Base-by-base conservation (phyloP, 2,888 invertebrate genomes). In the Chymomyza procnemis region DNA sequence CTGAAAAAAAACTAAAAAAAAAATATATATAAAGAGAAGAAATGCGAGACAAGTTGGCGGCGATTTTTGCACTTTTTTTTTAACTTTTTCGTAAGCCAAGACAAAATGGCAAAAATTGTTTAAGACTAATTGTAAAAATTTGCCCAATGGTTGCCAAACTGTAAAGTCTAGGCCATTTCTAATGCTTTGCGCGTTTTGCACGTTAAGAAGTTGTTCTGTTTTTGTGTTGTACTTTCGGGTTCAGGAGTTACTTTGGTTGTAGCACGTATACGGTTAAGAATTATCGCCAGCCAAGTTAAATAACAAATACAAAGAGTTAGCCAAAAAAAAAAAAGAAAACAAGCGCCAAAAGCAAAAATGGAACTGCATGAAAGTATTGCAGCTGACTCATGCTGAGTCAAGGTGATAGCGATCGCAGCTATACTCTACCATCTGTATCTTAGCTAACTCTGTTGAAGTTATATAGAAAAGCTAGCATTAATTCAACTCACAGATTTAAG, bases 151-250 rank as follows among this genome's bases (percentile, higher is more conserved):
- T 61, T 64, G 30, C 26, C 41, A 62, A 71, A 71, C 69, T 68
- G 50, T 54, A 18, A 3, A 50, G 55, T 21, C 34, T 19, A n/a
- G 8, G 54, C 55, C 41, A 52, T 47, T 50, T 21, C 61, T 54
- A 82, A 81, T 81, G 82, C 81, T 55, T 63, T 14, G 16, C 76
- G 76, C 79, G 85, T 81, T 75, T 76, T 71, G 65, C 62, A 57
- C 67, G 34, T 41, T 41, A 41, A 41, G 34, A 41, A 41, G 34
- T 41, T 41, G 34, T 67, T 41, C 67, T 72, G 16, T 18, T 50
- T 50, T 50, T 4, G 4, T 50, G 8, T n/a, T 50, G 8, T 50
- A 16, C 3, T 16, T 14, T 8, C 67, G 66, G 72, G 69, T 66
- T 69, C 74, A 69, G 69, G 69, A 69, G 67, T 74, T 77, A 74